Conservation (phyloP, 30 jellyfish, hydroid and myxozoan species). For the Aurelia sp. region DNA sequence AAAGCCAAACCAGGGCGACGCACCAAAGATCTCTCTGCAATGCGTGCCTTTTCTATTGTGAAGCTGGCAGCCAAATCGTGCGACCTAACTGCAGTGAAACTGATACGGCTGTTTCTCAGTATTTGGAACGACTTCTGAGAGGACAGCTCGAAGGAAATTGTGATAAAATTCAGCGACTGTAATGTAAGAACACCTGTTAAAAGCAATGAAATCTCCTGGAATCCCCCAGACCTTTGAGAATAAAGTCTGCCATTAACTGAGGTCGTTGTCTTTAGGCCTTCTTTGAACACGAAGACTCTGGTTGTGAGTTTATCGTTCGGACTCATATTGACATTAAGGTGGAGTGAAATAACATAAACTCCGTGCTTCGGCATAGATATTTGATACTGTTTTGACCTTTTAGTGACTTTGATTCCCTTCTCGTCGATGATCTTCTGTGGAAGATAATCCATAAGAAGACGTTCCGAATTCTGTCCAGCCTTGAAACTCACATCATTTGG, state of each 20-base stretch:
- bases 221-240: not conserved
- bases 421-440: constrained; percentile 24
- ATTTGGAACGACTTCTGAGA: constrained; percentile 20
- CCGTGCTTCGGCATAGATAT: constrained; percentile 67
- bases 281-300: constrained; percentile 12
- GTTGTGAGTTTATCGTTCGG: constrained; percentile 35
- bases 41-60: not conserved
- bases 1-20: not conserved
- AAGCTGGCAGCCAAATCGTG: constrained; percentile 60
- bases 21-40: not conserved
- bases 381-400: not conserved
- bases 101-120: constrained; percentile 21
- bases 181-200: constrained; percentile 37
- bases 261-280: constrained; percentile 28
- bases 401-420: not conserved
- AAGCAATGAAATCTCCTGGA: constrained; percentile 9
- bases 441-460: not conserved
- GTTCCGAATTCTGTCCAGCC: not conserved
- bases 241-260: constrained; percentile 14
- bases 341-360: constrained; percentile 39
- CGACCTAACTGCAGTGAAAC: constrained; percentile 53
- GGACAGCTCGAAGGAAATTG: constrained; percentile 9
- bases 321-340: constrained; percentile 34
- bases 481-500: constrained; percentile 3
- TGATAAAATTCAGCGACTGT: constrained; percentile 1